phyloP scores from a whole-genome alignment of 2,797 vertebrate species.

The Rhynchonycteris naso region DNA sequence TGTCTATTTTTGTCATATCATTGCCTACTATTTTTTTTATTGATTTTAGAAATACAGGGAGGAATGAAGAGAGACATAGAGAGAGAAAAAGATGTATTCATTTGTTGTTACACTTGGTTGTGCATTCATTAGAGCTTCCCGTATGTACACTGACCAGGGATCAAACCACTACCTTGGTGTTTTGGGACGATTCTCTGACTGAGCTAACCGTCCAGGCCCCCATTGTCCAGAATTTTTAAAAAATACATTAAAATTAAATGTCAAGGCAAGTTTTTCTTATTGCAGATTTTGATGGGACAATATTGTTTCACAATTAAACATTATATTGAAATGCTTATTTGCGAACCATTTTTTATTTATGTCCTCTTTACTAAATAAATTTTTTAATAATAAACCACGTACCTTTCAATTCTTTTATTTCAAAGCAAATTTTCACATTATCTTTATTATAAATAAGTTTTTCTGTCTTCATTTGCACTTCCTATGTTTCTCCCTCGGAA shows the following conservation, averaged over 20 bases:
- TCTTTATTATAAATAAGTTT: background rate
- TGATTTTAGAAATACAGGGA: too few species aligned
- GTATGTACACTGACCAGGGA: too few species aligned
- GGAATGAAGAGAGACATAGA: too few species aligned
- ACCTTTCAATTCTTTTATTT: constrained; percentile 5
- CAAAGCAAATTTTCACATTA: background rate
- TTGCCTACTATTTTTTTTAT: background rate
- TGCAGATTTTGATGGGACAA: background rate
- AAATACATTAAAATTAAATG: background rate
- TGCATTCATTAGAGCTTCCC: too few species aligned
- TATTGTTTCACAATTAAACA: constrained; percentile 3
- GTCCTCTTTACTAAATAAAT: background rate
- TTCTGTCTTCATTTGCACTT: constrained; percentile 33
- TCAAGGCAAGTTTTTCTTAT: background rate
- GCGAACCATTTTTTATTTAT: background rate
- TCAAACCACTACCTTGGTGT: too few species aligned
- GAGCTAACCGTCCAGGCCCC: too few species aligned
- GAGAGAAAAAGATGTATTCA: too few species aligned
- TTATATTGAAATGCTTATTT: background rate
- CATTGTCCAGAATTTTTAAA: background rate
- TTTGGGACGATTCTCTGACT: too few species aligned
- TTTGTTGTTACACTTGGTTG: too few species aligned
- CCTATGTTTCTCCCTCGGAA: background rate
- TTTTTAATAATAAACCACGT: background rate
- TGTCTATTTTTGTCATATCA: background rate